Base-by-base conservation (phyloP, 1,140 invertebrate genomes). In the Drosophila pseudoananassae region DNA sequence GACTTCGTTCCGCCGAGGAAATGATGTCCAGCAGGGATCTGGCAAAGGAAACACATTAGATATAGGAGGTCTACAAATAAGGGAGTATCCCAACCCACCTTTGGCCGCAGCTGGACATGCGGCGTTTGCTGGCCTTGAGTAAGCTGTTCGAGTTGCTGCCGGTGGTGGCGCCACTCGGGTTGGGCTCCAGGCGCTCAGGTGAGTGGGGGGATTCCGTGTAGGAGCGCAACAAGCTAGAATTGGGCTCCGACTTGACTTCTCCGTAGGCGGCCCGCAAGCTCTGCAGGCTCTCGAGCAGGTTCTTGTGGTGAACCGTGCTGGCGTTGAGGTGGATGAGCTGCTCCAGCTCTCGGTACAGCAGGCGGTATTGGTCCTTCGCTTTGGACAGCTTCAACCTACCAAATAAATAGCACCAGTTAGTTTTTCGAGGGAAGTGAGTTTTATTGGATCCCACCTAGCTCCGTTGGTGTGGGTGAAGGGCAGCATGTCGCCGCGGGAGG, bases 301-400 rank as follows among this genome's bases (percentile, higher is more conserved):
- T 94, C 50, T 94, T 94, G 90, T 99, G 98, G 61, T 94, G 78
- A 43, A 94, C 63, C 70, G 95, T 94, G 14, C 66, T 80, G 6
- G 65, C 93, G 85, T 98, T 96, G 6, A 95, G 94, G 58, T 95
- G 95, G 0, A 99, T 91, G 57, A 98, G 94, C 9, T 94, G 95
- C 92, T 99, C 98, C 27, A 99, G 91, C 90, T 99, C 98, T 40
- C 94, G 94, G 96, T 98, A 99, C 85, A 99, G 94, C 46, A 96
- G 93, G 56, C 96, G 94, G 92, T 98, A 99, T 78, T 98, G 97
- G 80, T 99, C 98, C 43, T 95, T 94, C 29, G 93, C 93, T 15
- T 94, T 93, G 81, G 59, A 56, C 2, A n/a, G 33, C 94, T 95
- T 5, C 43, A 70, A 45, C 60, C 59, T 76, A 10, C 1, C 2